phyloP scores from a whole-genome alignment of 1,140 invertebrate genomes.

The Bilobella aurantiaca region DNA sequence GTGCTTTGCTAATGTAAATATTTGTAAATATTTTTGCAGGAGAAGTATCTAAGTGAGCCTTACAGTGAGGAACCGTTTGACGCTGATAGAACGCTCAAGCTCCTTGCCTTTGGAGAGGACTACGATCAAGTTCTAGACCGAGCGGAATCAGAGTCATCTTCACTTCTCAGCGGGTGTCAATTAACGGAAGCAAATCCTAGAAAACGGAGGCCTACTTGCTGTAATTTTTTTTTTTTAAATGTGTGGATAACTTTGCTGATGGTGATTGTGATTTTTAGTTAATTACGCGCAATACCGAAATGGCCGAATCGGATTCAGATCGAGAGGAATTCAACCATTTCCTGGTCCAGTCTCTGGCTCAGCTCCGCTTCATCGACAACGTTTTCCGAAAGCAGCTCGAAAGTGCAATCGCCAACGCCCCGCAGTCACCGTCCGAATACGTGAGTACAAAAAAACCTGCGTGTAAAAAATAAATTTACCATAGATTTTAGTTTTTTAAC shows the following conservation, averaged over 20 bases:
- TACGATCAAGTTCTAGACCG: constrained; percentile 71
- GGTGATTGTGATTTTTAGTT: constrained; percentile 9
- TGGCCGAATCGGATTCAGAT: constrained; percentile 54
- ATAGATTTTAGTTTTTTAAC: no score
- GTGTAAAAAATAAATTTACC: no score
- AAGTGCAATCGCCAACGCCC: constrained; percentile 38
- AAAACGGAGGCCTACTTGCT: constrained; percentile 28
- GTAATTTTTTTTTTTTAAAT: constrained; percentile 8
- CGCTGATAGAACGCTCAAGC: constrained; percentile 59
- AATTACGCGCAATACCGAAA: constrained; percentile 34
- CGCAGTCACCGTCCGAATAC: constrained; percentile 25
- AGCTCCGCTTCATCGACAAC: constrained; percentile 47
- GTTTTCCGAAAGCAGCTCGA: constrained; percentile 44
- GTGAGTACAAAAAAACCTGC: no score
- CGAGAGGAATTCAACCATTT: constrained; percentile 51
- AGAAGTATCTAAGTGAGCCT: constrained; percentile 80
- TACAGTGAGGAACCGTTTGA: constrained; percentile 78
- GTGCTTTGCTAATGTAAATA: neutral
- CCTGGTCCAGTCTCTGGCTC: constrained; percentile 46
- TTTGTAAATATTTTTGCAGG: constrained; percentile 47
- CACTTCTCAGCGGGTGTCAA: constrained; percentile 28
- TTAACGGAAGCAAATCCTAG: constrained; percentile 31
- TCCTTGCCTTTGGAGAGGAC: constrained; percentile 81
- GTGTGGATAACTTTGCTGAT: neutral
- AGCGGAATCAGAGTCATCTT: constrained; percentile 34